Conservation (phyloP, 2,888 invertebrate species). For the Tachina lurida region DNA sequence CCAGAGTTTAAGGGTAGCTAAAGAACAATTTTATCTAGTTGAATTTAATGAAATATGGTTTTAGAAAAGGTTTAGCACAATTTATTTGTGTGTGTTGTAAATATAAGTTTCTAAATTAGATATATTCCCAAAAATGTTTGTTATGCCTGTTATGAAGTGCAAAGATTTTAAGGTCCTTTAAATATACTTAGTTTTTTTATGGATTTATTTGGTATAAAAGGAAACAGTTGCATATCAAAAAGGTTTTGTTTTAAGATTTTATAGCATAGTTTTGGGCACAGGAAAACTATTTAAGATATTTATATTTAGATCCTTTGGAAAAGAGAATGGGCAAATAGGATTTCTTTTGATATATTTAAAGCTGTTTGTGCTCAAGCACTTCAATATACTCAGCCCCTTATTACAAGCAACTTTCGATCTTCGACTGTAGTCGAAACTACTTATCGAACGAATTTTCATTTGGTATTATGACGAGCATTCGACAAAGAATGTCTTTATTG, state of each 20-base stretch:
- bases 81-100: conserved; percentile 22
- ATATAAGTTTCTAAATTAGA: conserved; percentile 32
- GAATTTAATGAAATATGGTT: conserved; percentile 50
- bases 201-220: background rate
- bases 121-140: background rate
- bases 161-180: background rate
- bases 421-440: too few relatives aligned
- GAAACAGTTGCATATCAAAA: background rate
- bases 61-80: conserved; percentile 24
- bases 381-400: too few relatives aligned
- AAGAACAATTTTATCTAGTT: conserved; percentile 44
- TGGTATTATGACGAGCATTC: too few relatives aligned
- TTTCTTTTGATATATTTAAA: too few relatives aligned
- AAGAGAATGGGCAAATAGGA: too few relatives aligned
- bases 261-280: too few relatives aligned
- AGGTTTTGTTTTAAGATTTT: background rate
- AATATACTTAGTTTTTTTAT: background rate
- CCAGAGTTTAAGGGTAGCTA: conserved; percentile 56
- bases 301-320: too few relatives aligned
- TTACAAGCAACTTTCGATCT: too few relatives aligned
- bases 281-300: too few relatives aligned
- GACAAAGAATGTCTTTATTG: too few relatives aligned
- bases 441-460: too few relatives aligned
- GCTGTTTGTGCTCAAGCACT: too few relatives aligned
- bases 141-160: background rate